These are phyloP conservation scores for Drosophila quinaria DNA, from an alignment of 2,888 invertebrate genomes.

Conservation along the genomic window DNA sequence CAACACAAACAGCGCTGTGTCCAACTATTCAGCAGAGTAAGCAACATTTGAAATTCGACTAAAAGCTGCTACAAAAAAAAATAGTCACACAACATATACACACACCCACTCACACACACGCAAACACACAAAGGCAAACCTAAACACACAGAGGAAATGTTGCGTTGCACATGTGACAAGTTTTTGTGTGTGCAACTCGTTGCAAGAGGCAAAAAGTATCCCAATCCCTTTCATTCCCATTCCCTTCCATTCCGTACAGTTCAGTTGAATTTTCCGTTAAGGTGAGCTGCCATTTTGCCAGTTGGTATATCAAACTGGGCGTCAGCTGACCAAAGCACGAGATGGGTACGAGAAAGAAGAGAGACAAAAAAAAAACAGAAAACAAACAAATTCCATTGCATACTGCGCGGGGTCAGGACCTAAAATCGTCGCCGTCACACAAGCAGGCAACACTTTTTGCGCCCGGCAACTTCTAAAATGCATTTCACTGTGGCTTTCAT, in stretches of 20 bases:
- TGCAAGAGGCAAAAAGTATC: constrained; percentile 63
- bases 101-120: constrained; percentile 2
- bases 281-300: constrained; percentile 77
- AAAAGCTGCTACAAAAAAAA: constrained; percentile 60
- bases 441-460: constrained; percentile 57
- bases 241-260: constrained; percentile 49
- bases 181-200: constrained; percentile 49
- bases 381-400: constrained; percentile 38
- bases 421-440: constrained; percentile 73
- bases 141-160: constrained; percentile 68
- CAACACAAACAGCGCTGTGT: constrained; percentile 37
- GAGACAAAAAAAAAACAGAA: neutral
- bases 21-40: constrained; percentile 74
- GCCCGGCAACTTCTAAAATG: constrained; percentile 68
- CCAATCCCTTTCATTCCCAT: constrained; percentile 17
- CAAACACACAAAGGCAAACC: constrained; percentile 22
- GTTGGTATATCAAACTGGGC: constrained; percentile 74
- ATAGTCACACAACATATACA: constrained; percentile 4
- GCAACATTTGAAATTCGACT: constrained; percentile 80
- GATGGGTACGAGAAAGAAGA: neutral
- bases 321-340: constrained; percentile 37
- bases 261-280: constrained; percentile 68
- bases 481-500: constrained; percentile 76
- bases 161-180: constrained; percentile 79
- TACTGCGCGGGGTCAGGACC: constrained; percentile 64